Evolutionary conservation across 2,113 vertebrate genomes (phyloP), one percentile per base, ranked within the genome.

Genomic region (Neogobius melanostomus): DNA sequence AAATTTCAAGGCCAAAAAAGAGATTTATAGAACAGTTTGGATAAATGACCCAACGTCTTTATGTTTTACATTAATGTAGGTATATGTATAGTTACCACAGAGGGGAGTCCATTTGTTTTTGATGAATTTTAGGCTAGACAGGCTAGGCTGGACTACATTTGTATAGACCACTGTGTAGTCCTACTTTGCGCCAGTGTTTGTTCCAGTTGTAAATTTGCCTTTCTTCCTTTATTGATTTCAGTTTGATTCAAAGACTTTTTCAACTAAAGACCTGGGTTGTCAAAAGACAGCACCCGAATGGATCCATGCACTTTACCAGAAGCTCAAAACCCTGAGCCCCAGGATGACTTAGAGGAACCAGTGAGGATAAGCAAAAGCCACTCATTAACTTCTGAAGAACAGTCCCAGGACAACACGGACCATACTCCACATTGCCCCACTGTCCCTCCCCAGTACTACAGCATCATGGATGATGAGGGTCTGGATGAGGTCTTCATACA

Each of bases 401-500:
- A 7, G 6, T 21, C 62, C 6, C 28, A 14, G 50, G 67, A 49
- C n/a, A 16, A 66, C 52, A 42, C 48, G 6, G 48, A 53, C 10
- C 6, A 7, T 10, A 5, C 3, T 8, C 49, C 47, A 15, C 10
- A 17, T 11, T 45, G 16, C 11, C 16, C 54, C 0, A 54, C 47
- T 6, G 28, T 8, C 44, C 61, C 12, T 6, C 42, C 15, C 1
- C 64, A 53, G 42, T 74, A 82, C 68, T 51, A 60, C 46, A 36
- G 73, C 6, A 45, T 75, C 42, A 80, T 77, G 75, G 75, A 82
- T 8, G 79, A 82, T 9, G 83, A 76, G 59, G 74, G 56, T 2
- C 45, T 16, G 6, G 76, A 82, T 45, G 63, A 82, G 3, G 69
- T 79, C 28, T 88, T 86, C 62, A 44, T 68, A 62, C 64, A 65